A percentile compares a stretch with the other conserved stretches of the same genome.
phyloP scores from a whole-genome alignment of 2,888 invertebrate genomes.

The Tetramorium bicarinatum region DNA sequence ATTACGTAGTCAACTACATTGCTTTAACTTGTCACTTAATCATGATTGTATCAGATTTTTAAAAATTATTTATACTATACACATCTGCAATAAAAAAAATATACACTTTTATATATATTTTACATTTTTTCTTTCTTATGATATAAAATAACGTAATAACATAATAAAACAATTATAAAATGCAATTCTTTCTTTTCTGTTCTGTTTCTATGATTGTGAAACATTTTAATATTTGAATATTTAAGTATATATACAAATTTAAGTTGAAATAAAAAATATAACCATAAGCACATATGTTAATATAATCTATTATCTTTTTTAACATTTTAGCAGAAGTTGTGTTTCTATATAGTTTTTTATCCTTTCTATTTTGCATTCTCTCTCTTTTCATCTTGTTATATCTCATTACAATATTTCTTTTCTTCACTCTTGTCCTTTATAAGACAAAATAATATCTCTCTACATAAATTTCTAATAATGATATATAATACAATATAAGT shows the following conservation, averaged over 20 bases:
- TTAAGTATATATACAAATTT: not conserved
- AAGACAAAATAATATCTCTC: not conserved
- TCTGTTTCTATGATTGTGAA: not conserved
- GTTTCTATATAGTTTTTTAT: not conserved
- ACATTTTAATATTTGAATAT: not conserved
- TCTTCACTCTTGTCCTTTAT: not conserved
- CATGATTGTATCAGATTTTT: not conserved
- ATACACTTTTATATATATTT: not conserved
- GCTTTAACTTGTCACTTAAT: not conserved
- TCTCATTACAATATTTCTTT: not conserved
- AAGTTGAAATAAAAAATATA: not conserved
- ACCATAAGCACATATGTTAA: not conserved
- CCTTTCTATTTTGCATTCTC: not conserved
- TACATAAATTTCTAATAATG: not conserved
- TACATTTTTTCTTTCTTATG: not conserved
- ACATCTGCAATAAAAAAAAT: not conserved
- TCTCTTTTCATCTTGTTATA: not conserved
- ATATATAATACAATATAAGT: not conserved
- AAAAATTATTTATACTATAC: no score
- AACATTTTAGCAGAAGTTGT: not conserved
- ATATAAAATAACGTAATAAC: not conserved
- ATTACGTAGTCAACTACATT: not conserved
- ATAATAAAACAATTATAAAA: not conserved
- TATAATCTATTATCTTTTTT: not conserved
- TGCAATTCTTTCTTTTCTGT: not conserved